Percentiles rank a stretch among this genome's conserved stretches.
These are phyloP conservation scores for Phyllotreta cruciferae DNA, from an alignment of 2,888 invertebrate genomes.

Conservation along the genomic window DNA sequence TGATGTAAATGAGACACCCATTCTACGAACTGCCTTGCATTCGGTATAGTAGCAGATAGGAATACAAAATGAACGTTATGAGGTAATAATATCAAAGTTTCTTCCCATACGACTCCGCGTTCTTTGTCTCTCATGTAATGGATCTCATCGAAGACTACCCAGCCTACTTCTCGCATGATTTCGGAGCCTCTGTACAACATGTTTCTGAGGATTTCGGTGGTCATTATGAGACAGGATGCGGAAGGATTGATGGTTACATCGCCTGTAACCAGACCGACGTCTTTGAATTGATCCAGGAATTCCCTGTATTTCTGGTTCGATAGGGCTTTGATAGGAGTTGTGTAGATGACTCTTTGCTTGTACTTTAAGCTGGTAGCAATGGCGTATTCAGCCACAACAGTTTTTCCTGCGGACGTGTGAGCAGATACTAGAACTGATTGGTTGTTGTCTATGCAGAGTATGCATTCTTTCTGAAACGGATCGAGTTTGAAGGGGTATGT, in stretches of 20 bases:
- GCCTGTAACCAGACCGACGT: constrained; percentile 98
- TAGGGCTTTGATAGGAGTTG: constrained; percentile 98
- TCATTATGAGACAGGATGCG: constrained; percentile 99
- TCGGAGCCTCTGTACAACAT: constrained; percentile 99
- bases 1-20: constrained; percentile 95
- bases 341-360: constrained; percentile 98
- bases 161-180: constrained; percentile 98
- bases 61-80: constrained; percentile 99
- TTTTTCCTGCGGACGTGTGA: constrained; percentile 99
- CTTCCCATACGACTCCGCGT: constrained; percentile 99
- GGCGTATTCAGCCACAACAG: constrained; percentile 97
- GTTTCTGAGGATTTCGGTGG: constrained; percentile 98
- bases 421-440: constrained; percentile 99
- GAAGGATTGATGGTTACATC: constrained; percentile 99
- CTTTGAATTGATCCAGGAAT: constrained; percentile 95
- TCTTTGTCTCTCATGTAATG: constrained; percentile 99
- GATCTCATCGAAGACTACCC: constrained; percentile 99
- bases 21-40: constrained; percentile 94
- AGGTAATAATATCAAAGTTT: constrained; percentile 95
- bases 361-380: constrained; percentile 92
- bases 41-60: constrained; percentile 98
- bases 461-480: constrained; percentile 97
- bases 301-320: constrained; percentile 99
- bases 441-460: constrained; percentile 95
- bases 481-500: constrained; percentile 94